These are phyloP conservation scores for Clarias batrachus DNA, from an alignment of 2,113 vertebrate species.

Conservation along the genomic window DNA sequence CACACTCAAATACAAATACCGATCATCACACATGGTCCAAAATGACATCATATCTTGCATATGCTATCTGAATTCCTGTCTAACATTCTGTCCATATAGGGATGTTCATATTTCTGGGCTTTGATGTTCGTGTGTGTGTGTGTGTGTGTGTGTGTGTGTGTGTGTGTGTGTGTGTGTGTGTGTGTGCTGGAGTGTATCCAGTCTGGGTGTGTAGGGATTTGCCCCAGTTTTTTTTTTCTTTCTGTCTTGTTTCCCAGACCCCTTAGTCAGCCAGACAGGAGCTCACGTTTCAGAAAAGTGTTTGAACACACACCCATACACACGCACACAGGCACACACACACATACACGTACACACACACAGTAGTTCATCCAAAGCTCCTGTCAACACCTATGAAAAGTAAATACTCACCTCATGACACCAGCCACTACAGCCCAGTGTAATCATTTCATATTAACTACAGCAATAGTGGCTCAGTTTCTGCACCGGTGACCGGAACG, in stretches of 20 bases:
- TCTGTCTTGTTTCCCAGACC: constrained; percentile 37
- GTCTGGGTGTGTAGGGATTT: constrained; percentile 35
- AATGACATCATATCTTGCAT: constrained; percentile 38
- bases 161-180: constrained; percentile 30
- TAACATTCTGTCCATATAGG: constrained; percentile 37
- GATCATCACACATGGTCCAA: neutral
- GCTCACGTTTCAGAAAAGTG: constrained; percentile 21
- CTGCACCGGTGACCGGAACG: neutral
- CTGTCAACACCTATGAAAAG: constrained; percentile 36
- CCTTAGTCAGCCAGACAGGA: constrained; percentile 18
- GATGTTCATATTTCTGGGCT: constrained; percentile 33
- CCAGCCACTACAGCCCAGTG: constrained; percentile 2
- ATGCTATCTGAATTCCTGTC: constrained; percentile 31
- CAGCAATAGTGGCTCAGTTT: neutral
- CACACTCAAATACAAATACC: neutral
- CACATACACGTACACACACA: constrained; percentile 17
- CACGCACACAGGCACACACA: constrained; percentile 10
- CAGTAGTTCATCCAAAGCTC: neutral
- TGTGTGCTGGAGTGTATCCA: constrained; percentile 36
- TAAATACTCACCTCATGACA: constrained; percentile 20
- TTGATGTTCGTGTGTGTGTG: constrained; percentile 25
- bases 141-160: too few species aligned
- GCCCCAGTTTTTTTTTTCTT: constrained; percentile 11
- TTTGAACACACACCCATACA: constrained; percentile 7
- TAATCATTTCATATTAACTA: constrained; percentile 25